Base-by-base conservation (phyloP, 92 coral and sea anemone genomes). In the Heliopora coerulea region DNA sequence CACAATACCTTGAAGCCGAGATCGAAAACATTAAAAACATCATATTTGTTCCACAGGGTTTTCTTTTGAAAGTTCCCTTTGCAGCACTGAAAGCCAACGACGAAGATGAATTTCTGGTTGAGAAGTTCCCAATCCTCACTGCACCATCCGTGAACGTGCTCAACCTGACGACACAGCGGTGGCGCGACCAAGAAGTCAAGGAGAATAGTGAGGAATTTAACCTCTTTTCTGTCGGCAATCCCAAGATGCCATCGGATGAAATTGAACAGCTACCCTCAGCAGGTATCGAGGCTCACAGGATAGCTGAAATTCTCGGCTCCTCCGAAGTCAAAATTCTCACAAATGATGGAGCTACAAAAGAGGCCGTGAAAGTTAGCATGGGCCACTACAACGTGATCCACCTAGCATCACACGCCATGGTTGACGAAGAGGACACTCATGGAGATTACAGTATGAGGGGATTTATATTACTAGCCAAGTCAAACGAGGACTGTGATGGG, bases 21-120 rank as follows among this genome's bases (percentile, higher is more conserved):
- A 37, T 24, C 10, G 72, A 27, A 20, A 63, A 42, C n/a, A 56
- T 44, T 39, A 65, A 44, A 30, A 78, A 80, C 31, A 42, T 85
- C 24, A 79, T 78, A 13, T 85, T 85, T 42, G 72, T 85, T 56
- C 89, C 89, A 27, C 89, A 85, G 29, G 86, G 78, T 56, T 82
- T 81, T 60, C 62, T 84, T 20, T 85, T 84, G n/a, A 84, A 74
- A 78, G 88, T 84, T 35, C 88, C 88, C 58, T 84, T 84, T 35
- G 86, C 88, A 14, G 88, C 88, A 30, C 82, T 84, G 15, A 66
- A 33, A 34, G 72, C 48, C 37, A 79, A 40, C 24, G 49, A 73
- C 1, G 61, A 63, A 12, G 42, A 61, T 64, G 59, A 31, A 34
- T 84, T 80, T 24, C 58, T 84, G 23, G 65, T 80, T 57, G 70